Base-by-base conservation (phyloP, 2,797 vertebrate species). In the Myiotriccus ornatus region DNA sequence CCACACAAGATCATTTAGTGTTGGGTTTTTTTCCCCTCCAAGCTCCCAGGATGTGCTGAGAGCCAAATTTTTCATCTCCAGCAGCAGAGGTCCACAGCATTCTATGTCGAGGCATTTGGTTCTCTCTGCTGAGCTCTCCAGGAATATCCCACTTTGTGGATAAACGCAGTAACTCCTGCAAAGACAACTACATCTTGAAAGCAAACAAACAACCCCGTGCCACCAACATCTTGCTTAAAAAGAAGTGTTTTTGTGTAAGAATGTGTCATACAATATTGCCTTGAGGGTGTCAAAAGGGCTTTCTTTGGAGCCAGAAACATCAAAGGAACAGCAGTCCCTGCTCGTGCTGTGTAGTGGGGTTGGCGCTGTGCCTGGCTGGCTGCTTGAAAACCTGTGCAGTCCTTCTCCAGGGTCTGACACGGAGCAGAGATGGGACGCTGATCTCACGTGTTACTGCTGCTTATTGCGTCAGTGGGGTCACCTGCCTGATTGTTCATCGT, bases 401-500 rank as follows among this genome's bases (percentile, higher is more conserved):
- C 12, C 63, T 44, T 56, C 34, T 69, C 18, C 41, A 32, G 59
- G 10, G 46, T 84, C 84, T 91, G 57, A 18, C 28, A 37, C 3
- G 6, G 35, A 9, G 32, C 50, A 67, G 44, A 46, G 41, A 20
- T 47, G 52, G 52, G n/a, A 88, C 1, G 0, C n/a, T 18, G 25
- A 39, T 52, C 41, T 59, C 62, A 47, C 43, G 5, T 0, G 1
- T 30, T 56, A 5, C 67, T 75, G 63, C 67, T 77, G 41, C 43
- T 57, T 19, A 89, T 21, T 30, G n/a, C 3, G 1, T 53, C 53
- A 1, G 1, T 41, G 44, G 21, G 59, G 5, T 84, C 41, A 27
- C 50, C 35, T 27, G 1, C 25, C 15, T 32, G 41, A 52, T 47
- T 6, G 1, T 8, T 44, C 3, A 0, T 1, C 0, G 34, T 5